These are phyloP conservation scores for Alligator mississippiensis DNA, from an alignment of 2,113 vertebrate species.

Conservation along the genomic window DNA sequence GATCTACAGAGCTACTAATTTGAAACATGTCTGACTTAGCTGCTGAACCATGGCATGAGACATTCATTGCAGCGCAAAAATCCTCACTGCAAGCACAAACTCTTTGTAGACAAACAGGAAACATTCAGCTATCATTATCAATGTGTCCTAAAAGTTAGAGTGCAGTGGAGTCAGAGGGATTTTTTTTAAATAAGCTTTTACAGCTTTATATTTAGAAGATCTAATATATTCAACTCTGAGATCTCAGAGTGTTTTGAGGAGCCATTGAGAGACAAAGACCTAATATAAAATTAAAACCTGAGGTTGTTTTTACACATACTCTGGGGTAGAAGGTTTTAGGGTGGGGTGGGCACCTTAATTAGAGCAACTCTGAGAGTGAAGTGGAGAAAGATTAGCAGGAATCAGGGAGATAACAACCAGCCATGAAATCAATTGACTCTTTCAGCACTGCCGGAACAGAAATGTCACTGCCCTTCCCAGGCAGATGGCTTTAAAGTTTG, in stretches of 20 bases:
- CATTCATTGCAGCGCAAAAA: background rate
- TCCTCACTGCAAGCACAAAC: background rate
- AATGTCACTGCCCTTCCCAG: no score
- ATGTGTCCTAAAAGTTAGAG: background rate
- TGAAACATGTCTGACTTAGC: background rate
- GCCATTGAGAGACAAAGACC: background rate
- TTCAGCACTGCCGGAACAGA: no score
- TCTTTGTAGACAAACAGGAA: background rate
- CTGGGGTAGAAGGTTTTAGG: background rate
- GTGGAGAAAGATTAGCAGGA: no score
- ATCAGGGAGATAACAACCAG: no score
- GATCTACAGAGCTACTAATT: background rate
- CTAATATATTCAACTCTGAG: background rate
- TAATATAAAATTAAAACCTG: background rate
- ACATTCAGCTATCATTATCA: background rate
- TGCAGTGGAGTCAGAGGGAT: background rate
- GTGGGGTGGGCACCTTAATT: no score
- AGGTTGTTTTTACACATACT: background rate
- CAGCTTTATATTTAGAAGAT: background rate
- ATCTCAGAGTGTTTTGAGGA: background rate
- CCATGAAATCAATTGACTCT: no score
- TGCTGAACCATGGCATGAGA: background rate
- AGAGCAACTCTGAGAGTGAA: no score
- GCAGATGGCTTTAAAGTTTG: no score
- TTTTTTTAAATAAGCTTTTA: background rate